Evolutionary conservation across 1,140 invertebrate genomes (phyloP).

Genomic region (Pogonomyrmex californicus): DNA sequence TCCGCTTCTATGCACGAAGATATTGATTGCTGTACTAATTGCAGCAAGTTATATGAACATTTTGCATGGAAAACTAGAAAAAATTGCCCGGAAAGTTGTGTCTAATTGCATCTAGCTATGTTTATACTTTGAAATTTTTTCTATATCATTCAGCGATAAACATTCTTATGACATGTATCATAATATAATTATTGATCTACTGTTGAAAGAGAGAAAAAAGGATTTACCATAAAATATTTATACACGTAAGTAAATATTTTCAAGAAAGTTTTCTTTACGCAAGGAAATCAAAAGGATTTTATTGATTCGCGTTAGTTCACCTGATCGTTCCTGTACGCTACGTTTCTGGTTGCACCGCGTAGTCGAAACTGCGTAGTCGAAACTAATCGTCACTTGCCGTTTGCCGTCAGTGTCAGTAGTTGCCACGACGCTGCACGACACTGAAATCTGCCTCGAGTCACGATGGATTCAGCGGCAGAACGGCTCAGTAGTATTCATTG

Average conservation of each 20-base stretch:
- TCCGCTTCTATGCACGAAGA: neutral
- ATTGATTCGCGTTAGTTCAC: neutral
- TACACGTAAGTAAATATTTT: neutral
- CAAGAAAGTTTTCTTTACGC: neutral
- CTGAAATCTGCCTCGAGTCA: constrained; percentile 8
- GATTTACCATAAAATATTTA: neutral
- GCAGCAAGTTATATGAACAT: neutral
- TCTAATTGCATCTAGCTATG: neutral
- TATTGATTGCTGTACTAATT: neutral
- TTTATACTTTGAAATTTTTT: neutral
- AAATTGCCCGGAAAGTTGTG: neutral
- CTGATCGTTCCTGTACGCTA: neutral
- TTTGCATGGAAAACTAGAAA: neutral
- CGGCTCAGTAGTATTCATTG: too few relatives aligned
- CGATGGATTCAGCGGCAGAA: too few relatives aligned
- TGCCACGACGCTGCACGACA: neutral
- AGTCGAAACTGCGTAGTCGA: neutral
- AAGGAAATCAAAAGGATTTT: neutral
- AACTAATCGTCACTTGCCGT: too few relatives aligned
- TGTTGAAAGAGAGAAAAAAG: neutral
- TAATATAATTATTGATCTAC: neutral
- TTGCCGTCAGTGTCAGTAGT: neutral
- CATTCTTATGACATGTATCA: neutral
- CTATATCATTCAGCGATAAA: neutral
- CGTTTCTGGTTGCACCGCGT: neutral